Conservation (phyloP, 2,888 invertebrate genomes). For the Coelopa pilipes region DNA sequence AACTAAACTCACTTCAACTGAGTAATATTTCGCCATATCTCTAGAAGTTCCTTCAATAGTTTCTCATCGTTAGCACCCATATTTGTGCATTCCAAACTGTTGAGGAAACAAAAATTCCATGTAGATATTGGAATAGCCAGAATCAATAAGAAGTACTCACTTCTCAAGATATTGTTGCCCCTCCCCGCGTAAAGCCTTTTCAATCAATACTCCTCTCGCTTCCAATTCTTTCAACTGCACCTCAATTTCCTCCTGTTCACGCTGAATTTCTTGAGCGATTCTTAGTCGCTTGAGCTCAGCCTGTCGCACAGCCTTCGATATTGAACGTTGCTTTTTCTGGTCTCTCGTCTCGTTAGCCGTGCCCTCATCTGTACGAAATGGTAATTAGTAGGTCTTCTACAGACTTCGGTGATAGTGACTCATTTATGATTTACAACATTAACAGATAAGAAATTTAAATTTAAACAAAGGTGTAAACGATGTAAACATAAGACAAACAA, state of each 20-base stretch:
- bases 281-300: constrained; percentile 77
- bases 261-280: constrained; percentile 87
- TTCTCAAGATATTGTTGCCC: constrained; percentile 65
- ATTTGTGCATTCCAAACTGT: constrained; percentile 60
- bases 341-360: constrained; percentile 66
- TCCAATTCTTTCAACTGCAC: constrained; percentile 82
- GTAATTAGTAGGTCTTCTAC: neutral
- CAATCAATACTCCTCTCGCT: constrained; percentile 79
- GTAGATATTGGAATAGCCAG: neutral
- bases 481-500: constrained; percentile 52
- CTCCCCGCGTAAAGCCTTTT: constrained; percentile 82
- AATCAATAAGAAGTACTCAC: constrained; percentile 48
- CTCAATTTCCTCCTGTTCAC: constrained; percentile 86
- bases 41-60: constrained; percentile 66
- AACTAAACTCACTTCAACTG: constrained; percentile 63
- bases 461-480: neutral
- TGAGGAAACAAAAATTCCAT: constrained; percentile 1
- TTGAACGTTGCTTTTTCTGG: constrained; percentile 68
- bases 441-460: constrained; percentile 15
- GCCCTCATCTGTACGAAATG: constrained; percentile 60
- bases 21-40: constrained; percentile 68
- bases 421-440: constrained; percentile 17
- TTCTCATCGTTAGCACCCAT: constrained; percentile 64
- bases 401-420: neutral
- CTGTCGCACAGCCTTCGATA: constrained; percentile 72